These are phyloP conservation scores for Eupithecia subfuscata DNA, from an alignment of 2,888 invertebrate genomes.

Conservation along the genomic window DNA sequence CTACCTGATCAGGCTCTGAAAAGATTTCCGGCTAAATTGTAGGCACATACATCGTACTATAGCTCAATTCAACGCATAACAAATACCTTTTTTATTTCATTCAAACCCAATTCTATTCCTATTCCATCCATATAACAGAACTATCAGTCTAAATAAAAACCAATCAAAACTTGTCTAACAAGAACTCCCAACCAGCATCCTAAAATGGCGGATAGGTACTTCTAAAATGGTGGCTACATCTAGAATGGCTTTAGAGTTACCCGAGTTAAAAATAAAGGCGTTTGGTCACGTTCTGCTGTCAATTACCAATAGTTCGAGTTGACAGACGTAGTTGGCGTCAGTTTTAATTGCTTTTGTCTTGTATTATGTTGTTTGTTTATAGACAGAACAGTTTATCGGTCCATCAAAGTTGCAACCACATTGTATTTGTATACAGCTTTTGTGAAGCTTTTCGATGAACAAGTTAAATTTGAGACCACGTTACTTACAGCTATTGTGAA, in stretches of 20 bases:
- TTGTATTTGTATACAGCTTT: not conserved
- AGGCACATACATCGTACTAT: no score
- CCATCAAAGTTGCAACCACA: not conserved
- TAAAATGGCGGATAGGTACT: not conserved
- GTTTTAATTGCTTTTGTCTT: slow-evolving; percentile 22
- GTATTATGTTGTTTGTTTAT: not conserved
- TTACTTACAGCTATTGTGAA: not conserved
- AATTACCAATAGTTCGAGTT: slow-evolving; percentile 25
- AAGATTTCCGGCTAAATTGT: no score
- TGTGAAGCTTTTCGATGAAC: not conserved
- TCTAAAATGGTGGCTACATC: slow-evolving; percentile 6
- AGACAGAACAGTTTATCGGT: not conserved
- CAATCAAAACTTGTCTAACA: slow-evolving; percentile 5
- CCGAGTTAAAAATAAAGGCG: slow-evolving; percentile 3
- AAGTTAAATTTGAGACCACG: not conserved
- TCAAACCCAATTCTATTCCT: not conserved
- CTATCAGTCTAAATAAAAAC: slow-evolving; percentile 1
- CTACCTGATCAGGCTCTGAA: no score
- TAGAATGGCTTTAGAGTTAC: not conserved
- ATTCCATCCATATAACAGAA: not conserved
- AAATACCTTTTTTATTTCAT: not conserved
- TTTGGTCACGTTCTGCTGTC: slow-evolving; percentile 24
- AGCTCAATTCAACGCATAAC: no score
- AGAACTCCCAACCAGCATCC: not conserved
- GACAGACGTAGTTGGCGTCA: slow-evolving; percentile 21